phyloP scores from a whole-genome alignment of 2,113 vertebrate species.

The Ciconia boyciana region DNA sequence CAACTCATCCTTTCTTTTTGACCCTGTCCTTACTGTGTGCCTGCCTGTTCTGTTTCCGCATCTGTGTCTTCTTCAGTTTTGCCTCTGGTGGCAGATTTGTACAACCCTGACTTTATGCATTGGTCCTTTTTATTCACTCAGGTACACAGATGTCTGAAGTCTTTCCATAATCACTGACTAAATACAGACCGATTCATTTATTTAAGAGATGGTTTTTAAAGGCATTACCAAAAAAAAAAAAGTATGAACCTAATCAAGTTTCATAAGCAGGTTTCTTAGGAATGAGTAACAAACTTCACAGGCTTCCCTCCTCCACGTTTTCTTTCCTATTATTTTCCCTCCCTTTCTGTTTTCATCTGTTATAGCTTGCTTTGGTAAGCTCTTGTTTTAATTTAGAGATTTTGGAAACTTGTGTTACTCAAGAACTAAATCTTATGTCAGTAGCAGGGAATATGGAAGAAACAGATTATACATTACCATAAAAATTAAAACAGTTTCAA shows the following conservation, averaged over 20 bases:
- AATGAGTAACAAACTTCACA: background rate
- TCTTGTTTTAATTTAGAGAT: background rate
- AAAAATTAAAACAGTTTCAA: background rate
- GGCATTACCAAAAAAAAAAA: background rate
- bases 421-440: background rate
- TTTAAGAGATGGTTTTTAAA: background rate
- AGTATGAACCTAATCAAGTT: background rate
- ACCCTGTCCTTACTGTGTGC: background rate
- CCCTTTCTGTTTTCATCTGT: background rate
- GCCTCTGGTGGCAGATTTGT: background rate
- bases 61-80: background rate
- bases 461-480: background rate
- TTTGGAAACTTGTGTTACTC: background rate
- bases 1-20: background rate
- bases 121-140: background rate
- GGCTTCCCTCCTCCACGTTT: background rate
- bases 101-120: background rate
- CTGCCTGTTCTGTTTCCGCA: background rate
- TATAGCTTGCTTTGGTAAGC: background rate
- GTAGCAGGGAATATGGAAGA: background rate
- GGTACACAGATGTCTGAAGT: background rate
- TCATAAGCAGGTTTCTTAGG: background rate
- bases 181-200: background rate
- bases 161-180: background rate
- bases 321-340: background rate